phyloP scores from a whole-genome alignment of 2,888 invertebrate species.

The Acrobasis consociella region DNA sequence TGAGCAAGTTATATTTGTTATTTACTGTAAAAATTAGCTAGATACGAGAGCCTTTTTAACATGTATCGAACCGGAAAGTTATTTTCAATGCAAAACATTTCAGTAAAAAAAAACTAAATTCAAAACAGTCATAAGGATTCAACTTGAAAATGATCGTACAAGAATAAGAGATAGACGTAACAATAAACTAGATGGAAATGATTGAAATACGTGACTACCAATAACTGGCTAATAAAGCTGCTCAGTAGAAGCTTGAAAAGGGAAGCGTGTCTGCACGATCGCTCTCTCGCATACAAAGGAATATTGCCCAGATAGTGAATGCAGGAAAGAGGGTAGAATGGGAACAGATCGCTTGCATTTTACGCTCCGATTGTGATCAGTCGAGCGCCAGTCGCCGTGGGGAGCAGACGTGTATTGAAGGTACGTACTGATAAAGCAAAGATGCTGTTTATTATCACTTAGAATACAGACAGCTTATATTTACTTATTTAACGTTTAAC shows the following conservation, averaged over 20 bases:
- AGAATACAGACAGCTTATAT: background rate
- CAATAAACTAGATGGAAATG: conserved; percentile 1
- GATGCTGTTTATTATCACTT: background rate
- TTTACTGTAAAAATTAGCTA: no score
- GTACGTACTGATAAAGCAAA: conserved; percentile 32
- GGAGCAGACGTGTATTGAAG: conserved; percentile 35
- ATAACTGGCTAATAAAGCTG: conserved; percentile 60
- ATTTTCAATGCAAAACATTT: no score
- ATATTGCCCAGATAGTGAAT: conserved; percentile 41
- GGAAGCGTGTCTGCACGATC: conserved; percentile 50
- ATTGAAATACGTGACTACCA: conserved; percentile 26
- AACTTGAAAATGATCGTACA: background rate
- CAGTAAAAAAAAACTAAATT: no score
- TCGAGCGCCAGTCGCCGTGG: conserved; percentile 39
- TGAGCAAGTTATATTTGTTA: no score
- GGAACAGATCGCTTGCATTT: conserved; percentile 26
- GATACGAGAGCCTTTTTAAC: no score
- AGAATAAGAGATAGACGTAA: conserved; percentile 6
- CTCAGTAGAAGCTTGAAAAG: conserved; percentile 44
- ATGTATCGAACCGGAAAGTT: no score
- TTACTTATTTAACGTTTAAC: no score
- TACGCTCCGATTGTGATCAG: conserved; percentile 33
- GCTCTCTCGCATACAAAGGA: conserved; percentile 48
- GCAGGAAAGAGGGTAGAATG: conserved; percentile 43
- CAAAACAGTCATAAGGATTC: no score